Base-by-base conservation (phyloP, 2,888 invertebrate species). In the Drosophila atroscutellata region DNA sequence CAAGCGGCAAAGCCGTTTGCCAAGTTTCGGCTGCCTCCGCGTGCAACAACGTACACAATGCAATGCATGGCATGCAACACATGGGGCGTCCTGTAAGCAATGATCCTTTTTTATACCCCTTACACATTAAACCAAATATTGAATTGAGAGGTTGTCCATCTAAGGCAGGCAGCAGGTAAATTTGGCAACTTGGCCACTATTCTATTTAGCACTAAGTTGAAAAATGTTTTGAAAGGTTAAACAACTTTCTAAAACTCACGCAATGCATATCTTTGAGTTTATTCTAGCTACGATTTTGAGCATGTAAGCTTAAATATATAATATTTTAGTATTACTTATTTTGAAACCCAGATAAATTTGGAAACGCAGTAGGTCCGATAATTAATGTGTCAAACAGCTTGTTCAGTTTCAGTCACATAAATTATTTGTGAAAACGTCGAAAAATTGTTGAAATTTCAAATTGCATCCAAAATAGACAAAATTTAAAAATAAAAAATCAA, bases 391-490 rank as follows among this genome's bases (percentile, higher is more conserved):
- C 37, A 36, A 20, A 36, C 9, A 9, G 13, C 13, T n/a, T 11
- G 5, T 26, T 26, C 55, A 39, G 8, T 11, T 34, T 36, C 20
- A 42, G 28, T 50, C 15, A 59, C 18, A 26, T 3, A 50, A 34
- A 30, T 30, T 28, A 56, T 45, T 45, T 51, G 39, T 55, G 36
- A 37, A 39, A 64, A 77, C 20, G 28, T 57, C 42, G 45, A 65
- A 47, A 75, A 74, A 66, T 55, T 71, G 34, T 67, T 66, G 30
- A 77, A 78, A 77, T 64, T 77, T 34, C 0, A 55, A 62, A 62
- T 62, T 42, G n/a, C 57, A 62, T 34, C 32, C 24, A 37, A 15
- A 24, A 45, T 8, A 15, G 6, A 26, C 18, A 13, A 42, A 63
- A 28, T 36, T 65, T 13, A 28, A 11, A n/a, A 18, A 26, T n/a